Base-by-base conservation (phyloP, 2,113 vertebrate species). In the Conger conger region DNA sequence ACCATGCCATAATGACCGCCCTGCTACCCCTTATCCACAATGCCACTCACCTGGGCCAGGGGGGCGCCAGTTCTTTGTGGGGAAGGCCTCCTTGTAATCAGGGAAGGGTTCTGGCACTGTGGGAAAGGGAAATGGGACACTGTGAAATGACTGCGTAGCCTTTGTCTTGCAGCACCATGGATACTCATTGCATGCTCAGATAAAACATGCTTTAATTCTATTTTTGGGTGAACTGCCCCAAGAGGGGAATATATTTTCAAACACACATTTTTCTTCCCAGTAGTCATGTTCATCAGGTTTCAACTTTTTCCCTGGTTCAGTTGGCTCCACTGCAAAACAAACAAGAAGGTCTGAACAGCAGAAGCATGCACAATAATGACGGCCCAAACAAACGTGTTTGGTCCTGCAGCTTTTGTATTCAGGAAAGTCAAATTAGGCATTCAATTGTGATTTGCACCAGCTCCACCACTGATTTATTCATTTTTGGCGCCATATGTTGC, bases 21-120 rank as follows among this genome's bases (percentile, higher is more conserved):
- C 45, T 50, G 33, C 17, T 1, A 83, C 40, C 63, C 40, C 68
- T 33, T 33, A 30, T 33, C 68, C 68, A 73, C 68, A 73, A 33
- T 54, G 33, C 15, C 18, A 35, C 57, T 40, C 92, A 95, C 95
- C 95, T 94, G 94, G 94, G 84, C 94, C 93, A 36, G 86, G 88
- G 73, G 87, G 86, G 68, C 88, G 87, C 5, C 86, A 84, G 42
- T 63, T 63, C 23, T 68, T 81, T 9, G 27, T 88, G 16, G n/a
- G 18, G 23, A 63, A 2, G 1, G 20, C 18, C 40, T 82, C 53
- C 45, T 60, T 23, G 42, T 11, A 0, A 57, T 40, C 81, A 73
- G 79, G 42, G 13, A 68, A 11, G 0, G 3, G 45, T 3, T 83
- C 90, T 83, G 84, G 38, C 9, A 88, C 8, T 90, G 36, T 80